phyloP scores from a whole-genome alignment of 2,888 invertebrate genomes.

The Zelleria hepariella region DNA sequence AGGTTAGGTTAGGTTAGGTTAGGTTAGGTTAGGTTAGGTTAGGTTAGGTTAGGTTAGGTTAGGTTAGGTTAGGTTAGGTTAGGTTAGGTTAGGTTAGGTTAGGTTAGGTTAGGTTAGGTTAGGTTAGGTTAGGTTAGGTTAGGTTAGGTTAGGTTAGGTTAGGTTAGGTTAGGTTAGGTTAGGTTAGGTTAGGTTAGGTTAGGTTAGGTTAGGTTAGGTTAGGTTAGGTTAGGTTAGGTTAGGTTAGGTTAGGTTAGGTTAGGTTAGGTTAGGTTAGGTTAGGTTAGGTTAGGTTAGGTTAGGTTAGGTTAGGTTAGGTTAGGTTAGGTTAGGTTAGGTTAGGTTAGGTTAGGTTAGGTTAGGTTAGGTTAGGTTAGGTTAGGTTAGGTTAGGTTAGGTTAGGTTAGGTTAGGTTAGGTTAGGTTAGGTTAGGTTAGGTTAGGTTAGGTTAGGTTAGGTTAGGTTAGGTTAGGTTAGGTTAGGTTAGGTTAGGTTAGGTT shows the following conservation, averaged over 20 bases:
- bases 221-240: conserved; percentile 6
- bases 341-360: conserved; percentile 6
- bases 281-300: conserved; percentile 5
- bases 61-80: conserved; percentile 10
- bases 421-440: conserved; percentile 5
- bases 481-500: conserved; percentile 5
- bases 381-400: conserved; percentile 7
- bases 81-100: conserved; percentile 11
- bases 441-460: conserved; percentile 5
- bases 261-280: conserved; percentile 5
- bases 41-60: conserved; percentile 11
- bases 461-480: conserved; percentile 5
- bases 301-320: conserved; percentile 6
- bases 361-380: too few relatives aligned
- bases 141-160: conserved; percentile 11
- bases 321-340: conserved; percentile 6
- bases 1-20: conserved; percentile 11
- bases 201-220: conserved; percentile 8
- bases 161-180: conserved; percentile 11
- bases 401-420: conserved; percentile 5
- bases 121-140: conserved; percentile 8
- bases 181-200: conserved; percentile 8
- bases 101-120: conserved; percentile 11
- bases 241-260: conserved; percentile 6
- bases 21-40: conserved; percentile 11